Evolutionary conservation across 2,113 vertebrate genomes (phyloP).

Genomic region (Ariopsis seemanni): DNA sequence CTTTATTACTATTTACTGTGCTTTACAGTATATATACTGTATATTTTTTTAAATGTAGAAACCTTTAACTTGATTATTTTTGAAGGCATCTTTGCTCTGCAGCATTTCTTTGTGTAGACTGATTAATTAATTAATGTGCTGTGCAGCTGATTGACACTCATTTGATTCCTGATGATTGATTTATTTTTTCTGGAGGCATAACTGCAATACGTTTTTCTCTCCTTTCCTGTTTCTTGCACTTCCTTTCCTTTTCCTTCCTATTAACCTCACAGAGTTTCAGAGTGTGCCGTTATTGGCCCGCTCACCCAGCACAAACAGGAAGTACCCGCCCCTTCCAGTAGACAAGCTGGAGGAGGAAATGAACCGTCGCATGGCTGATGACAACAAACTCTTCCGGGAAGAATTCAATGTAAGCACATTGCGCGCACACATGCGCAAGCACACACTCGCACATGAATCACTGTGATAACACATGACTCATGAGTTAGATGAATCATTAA

Average conservation of each 20-base stretch:
- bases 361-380: conserved; percentile 96
- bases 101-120: too few species aligned
- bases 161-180: not conserved
- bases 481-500: not conserved
- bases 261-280: conserved; percentile 82
- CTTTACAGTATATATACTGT: too few species aligned
- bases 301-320: conserved; percentile 97
- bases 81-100: too few species aligned
- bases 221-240: conserved; percentile 46
- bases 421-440: not conserved
- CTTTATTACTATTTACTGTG: too few species aligned
- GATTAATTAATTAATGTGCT: not conserved
- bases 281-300: conserved; percentile 94
- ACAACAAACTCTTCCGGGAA: conserved; percentile 97
- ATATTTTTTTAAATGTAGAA: too few species aligned
- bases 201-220: not conserved
- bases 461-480: not conserved
- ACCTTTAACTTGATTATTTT: too few species aligned
- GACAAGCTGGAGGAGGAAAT: conserved; percentile 98
- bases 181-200: not conserved
- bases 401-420: conserved; percentile 86
- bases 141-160: not conserved
- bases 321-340: conserved; percentile 92
- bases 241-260: conserved; percentile 51
- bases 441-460: not conserved